Base-by-base conservation (phyloP, 2,797 vertebrate species). In the Rhynchonycteris naso region DNA sequence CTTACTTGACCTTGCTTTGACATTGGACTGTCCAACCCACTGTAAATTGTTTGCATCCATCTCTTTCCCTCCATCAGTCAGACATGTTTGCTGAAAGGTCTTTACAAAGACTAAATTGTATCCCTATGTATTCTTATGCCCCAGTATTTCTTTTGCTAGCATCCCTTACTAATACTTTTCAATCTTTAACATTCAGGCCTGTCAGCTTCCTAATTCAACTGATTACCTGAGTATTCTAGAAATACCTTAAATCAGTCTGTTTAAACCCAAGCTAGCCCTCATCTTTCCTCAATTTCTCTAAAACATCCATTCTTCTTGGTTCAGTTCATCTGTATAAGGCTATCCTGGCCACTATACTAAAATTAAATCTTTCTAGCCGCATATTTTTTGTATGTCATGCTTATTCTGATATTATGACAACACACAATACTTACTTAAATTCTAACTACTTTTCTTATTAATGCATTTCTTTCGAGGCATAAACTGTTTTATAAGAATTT, bases 371-470 rank as follows among this genome's bases (percentile, higher is more conserved):
- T 89, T 79, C 38, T 66, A 65, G 71, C 11, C 85, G 66, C 19
- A 1, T 84, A 33, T n/a, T 0, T 47, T 94, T 63, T 75, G 10
- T 35, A 58, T 11, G 30, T 75, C 7, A 80, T 80, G 28, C 9
- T 79, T 80, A 3, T 76, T 92, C 4, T 71, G 16, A 33, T 65
- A 9, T 30, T 83, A 33, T 59, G 47, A 3, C 18, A 83, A 66
- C 72, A n/a, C 11, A 68, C 11, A 91, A 87, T 22, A 12, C 7
- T 79, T 88, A 50, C 72, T 91, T 54, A 85, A 90, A 71, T 94
- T 80, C 6, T 87, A 63, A 30, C 8, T 87, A 8, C 13, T 81
- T 94, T 92, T 95, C 18, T 24, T 74, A 16, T 54, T 71, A 75
- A 88, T 4, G 4, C 30, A 54, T 35, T 83, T 81, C n/a, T 84